These are phyloP conservation scores for Gnathonemus echidnorhynchus DNA, from an alignment of 2,113 vertebrate genomes.

Conservation along the genomic window DNA sequence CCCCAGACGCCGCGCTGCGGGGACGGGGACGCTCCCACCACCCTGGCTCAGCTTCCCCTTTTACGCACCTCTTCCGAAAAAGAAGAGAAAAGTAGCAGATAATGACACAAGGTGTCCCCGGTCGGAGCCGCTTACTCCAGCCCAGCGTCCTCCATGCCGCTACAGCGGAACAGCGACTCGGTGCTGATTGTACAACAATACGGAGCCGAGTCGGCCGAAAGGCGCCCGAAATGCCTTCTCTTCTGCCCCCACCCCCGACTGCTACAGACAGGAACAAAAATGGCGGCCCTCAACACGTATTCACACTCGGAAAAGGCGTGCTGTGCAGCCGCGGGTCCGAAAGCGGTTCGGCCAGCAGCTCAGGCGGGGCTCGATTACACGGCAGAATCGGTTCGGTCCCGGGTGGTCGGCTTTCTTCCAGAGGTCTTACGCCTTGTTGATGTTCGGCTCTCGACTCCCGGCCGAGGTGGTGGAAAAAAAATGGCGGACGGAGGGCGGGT, in stretches of 20 bases:
- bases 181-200: background rate
- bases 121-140: conserved; percentile 38
- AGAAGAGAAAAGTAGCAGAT: conserved; percentile 41
- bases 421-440: conserved; percentile 35
- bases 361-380: background rate
- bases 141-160: conserved; percentile 42
- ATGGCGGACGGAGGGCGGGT: conserved; percentile 71
- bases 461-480: conserved; percentile 45
- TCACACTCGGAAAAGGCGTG: conserved; percentile 40
- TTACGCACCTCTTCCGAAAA: conserved; percentile 56
- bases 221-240: conserved; percentile 31
- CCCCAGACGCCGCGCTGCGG: background rate
- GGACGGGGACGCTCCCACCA: background rate
- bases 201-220: conserved; percentile 20
- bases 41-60: conserved; percentile 58
- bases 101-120: conserved; percentile 19
- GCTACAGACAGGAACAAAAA: conserved; percentile 55
- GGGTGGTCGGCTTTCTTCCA: background rate
- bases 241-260: conserved; percentile 46
- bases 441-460: conserved; percentile 32
- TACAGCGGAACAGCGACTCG: background rate
- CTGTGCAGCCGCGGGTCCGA: conserved; percentile 23
- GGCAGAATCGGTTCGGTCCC: background rate
- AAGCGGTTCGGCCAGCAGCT: background rate
- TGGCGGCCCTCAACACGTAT: conserved; percentile 71